phyloP scores from a whole-genome alignment of 2,113 vertebrate species.

The Polypterus senegalus region DNA sequence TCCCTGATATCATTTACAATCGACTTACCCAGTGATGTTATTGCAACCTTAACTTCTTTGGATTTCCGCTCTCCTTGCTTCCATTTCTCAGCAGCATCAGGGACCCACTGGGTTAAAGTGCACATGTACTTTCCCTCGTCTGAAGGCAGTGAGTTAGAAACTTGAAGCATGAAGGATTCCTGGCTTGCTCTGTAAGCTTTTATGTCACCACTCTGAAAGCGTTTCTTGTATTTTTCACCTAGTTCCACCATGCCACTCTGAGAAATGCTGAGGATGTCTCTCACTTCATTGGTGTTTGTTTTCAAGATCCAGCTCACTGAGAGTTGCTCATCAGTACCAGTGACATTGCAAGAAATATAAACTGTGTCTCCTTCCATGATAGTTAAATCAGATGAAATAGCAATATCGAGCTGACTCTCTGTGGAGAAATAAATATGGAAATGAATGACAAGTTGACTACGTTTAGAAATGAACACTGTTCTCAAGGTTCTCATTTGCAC shows the following conservation, averaged over 20 bases:
- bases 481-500: too few species aligned
- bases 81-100: conserved; percentile 15
- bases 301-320: conserved; percentile 59
- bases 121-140: conserved; percentile 51
- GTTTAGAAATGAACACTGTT: too few species aligned
- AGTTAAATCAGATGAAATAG: conserved; percentile 12
- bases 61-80: conserved; percentile 29
- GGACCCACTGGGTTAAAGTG: conserved; percentile 37
- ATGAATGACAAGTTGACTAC: neutral
- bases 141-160: conserved; percentile 29
- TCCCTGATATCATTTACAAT: neutral
- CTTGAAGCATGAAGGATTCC: conserved; percentile 45
- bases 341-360: conserved; percentile 45
- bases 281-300: neutral
- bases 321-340: conserved; percentile 31
- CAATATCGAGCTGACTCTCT: conserved; percentile 49
- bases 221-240: conserved; percentile 15
- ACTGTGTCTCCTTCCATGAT: conserved; percentile 45
- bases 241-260: conserved; percentile 36
- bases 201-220: neutral
- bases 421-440: conserved; percentile 18
- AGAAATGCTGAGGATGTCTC: conserved; percentile 41
- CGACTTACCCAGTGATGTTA: conserved; percentile 49
- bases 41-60: conserved; percentile 24
- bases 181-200: conserved; percentile 31